phyloP scores from a whole-genome alignment of 2,113 vertebrate genomes.

The Perca flavescens region DNA sequence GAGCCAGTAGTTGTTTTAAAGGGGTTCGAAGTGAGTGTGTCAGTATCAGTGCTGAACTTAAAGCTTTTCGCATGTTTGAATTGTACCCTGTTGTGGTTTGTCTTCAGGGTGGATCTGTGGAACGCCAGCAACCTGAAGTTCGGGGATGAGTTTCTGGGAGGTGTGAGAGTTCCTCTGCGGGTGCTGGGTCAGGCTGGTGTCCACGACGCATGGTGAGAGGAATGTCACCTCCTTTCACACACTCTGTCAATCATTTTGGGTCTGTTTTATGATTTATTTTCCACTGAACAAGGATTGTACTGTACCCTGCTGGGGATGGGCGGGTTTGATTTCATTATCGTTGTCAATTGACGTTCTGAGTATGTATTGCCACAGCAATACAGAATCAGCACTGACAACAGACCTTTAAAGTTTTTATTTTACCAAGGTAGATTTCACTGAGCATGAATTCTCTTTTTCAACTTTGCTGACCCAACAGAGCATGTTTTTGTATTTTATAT shows the following conservation, averaged over 20 bases:
- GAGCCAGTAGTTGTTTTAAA: conserved; percentile 15
- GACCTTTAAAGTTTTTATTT: conserved; percentile 10
- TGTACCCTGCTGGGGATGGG: conserved; percentile 4
- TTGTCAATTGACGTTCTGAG: conserved; percentile 12
- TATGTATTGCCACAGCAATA: conserved; percentile 17
- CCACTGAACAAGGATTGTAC: not conserved
- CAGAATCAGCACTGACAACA: conserved; percentile 7
- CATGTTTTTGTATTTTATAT: conserved; percentile 2
- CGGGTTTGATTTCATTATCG: conserved; percentile 22
- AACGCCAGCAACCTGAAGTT: conserved; percentile 99
- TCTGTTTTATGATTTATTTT: conserved; percentile 1
- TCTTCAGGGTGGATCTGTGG: conserved; percentile 94
- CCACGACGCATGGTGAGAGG: conserved; percentile 94
- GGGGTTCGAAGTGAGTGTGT: not conserved
- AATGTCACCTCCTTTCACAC: not conserved
- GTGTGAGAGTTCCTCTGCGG: conserved; percentile 91
- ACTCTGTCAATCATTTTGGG: not conserved
- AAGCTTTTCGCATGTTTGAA: not conserved
- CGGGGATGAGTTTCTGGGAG: conserved; percentile 97
- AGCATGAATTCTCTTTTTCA: not conserved
- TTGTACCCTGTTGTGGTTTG: not conserved
- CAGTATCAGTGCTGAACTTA: not conserved
- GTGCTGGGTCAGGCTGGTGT: conserved; percentile 91
- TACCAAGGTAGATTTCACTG: not conserved
- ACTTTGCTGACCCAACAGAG: not conserved